Percentiles rank a stretch among this genome's conserved stretches.
Evolutionary conservation across 2,113 vertebrate genomes (phyloP).

Genomic region (Ophthalmolycus amberensis): DNA sequence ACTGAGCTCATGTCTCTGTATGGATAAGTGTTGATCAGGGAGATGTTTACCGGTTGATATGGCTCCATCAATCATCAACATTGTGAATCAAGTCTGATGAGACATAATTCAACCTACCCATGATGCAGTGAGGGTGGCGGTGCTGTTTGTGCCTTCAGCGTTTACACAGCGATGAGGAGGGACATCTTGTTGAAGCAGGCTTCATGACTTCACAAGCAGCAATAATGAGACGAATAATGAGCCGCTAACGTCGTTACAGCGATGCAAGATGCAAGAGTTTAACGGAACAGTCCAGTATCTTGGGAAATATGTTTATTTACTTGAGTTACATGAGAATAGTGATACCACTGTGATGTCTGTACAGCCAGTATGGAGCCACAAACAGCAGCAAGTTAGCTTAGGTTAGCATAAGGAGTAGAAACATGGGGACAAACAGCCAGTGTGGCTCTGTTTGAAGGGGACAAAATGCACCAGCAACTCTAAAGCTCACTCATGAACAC

Average conservation of each 20-base stretch:
- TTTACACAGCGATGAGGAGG: neutral
- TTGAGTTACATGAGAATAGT: neutral
- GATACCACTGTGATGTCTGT: neutral
- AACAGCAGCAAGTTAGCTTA: neutral
- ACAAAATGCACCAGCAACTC: neutral
- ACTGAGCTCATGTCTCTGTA: neutral
- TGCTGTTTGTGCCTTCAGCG: slow-evolving; percentile 5
- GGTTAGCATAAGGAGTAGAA: neutral
- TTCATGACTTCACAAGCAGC: neutral
- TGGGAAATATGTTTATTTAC: neutral
- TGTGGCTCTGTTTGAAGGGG: neutral
- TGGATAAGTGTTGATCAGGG: neutral
- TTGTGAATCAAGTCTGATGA: neutral
- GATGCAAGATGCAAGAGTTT: neutral
- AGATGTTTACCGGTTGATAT: neutral
- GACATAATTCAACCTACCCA: neutral
- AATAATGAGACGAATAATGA: neutral
- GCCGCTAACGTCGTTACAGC: neutral
- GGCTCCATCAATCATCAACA: neutral
- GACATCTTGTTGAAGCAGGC: neutral
- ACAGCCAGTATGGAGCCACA: neutral
- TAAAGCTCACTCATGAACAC: neutral
- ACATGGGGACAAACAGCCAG: neutral
- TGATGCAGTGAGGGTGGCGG: slow-evolving; percentile 2
- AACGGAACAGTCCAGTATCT: neutral